Base-by-base conservation (phyloP, 2,797 vertebrate genomes). In the Champsocephalus esox region DNA sequence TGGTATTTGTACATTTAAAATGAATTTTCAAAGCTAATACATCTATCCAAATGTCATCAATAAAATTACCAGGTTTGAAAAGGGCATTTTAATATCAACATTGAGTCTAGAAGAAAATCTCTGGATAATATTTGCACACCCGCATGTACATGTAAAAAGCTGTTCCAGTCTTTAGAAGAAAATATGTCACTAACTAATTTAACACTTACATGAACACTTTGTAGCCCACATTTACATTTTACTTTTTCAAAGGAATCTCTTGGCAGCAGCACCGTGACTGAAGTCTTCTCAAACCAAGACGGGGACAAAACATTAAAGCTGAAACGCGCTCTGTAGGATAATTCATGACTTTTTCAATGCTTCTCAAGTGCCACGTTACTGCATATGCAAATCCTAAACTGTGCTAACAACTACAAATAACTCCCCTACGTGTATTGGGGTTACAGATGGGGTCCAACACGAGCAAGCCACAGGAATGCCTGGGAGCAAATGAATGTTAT, bases 191-290 rank as follows among this genome's bases (percentile, higher is more conserved):
- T 9, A 21, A 44, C 38, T n/a, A 7, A 45, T 61, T 28, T 12
- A 49, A 9, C n/a, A 16, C 55, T 58, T 34, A 46, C 17, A 45
- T 38, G 1, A 34, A 10, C 16, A 16, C 24, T 9, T 66, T 51
- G 43, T 11, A 57, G 52, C 14, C 19, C 19, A 14, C 52, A 24
- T 52, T 70, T 8, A 52, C 5, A 44, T 21, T n/a, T 43, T 1
- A 11, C 5, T 12, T 45, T 52, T 50, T 10, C 1, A 60, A 70
- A 44, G 59, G 38, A 66, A 59, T 24, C n/a, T 7, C 17, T 38
- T 38, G 34, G 57, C 43, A 28, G 62, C 71, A 45, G 32, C 32
- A 34, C 13, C 9, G 49, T 19, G 44, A 73, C 32, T 64, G 19
- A 57, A 64, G 19, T 66, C 50, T 43, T n/a, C 52, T 50, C 19